Evolutionary conservation across 2,113 vertebrate species (phyloP).

Genomic region (Cariama cristata): DNA sequence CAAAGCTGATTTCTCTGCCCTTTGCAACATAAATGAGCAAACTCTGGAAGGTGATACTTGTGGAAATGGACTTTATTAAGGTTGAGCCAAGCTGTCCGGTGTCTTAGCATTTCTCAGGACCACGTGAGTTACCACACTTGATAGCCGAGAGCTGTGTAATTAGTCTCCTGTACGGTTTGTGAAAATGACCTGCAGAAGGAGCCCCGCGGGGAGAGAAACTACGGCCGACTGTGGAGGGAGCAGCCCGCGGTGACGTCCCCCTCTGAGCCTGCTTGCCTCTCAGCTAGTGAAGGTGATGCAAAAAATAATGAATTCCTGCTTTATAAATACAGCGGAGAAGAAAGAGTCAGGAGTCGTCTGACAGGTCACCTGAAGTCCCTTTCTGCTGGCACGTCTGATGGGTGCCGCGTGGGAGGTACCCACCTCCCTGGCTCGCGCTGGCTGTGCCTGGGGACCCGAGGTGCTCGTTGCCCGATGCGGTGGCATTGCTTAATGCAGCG

Average conservation of each 20-base stretch:
- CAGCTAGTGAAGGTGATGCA: not conserved
- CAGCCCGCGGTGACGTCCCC: too few relatives aligned
- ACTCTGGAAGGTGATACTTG: not conserved
- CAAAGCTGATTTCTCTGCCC: not conserved
- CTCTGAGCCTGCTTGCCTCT: not conserved
- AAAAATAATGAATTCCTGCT: not conserved
- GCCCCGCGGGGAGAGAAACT: not conserved
- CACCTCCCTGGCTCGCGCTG: fast-evolving
- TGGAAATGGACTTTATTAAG: not conserved
- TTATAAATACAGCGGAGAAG: not conserved
- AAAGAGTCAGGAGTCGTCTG: not conserved
- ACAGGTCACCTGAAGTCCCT: too few relatives aligned
- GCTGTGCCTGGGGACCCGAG: not conserved
- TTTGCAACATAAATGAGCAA: not conserved
- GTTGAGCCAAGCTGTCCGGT: not conserved
- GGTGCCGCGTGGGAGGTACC: not conserved
- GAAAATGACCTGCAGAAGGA: not conserved
- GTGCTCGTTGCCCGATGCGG: not conserved
- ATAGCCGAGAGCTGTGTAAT: not conserved
- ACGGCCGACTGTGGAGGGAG: not conserved
- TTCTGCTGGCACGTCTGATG: not conserved
- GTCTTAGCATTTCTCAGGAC: not conserved
- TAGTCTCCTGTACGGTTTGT: fast-evolving
- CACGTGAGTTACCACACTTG: too few relatives aligned
- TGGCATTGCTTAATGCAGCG: fast-evolving